Percentiles rank a stretch among this genome's conserved stretches.
phyloP scores from a whole-genome alignment of 2,113 vertebrate species.

The Prochilodus magdalenae region DNA sequence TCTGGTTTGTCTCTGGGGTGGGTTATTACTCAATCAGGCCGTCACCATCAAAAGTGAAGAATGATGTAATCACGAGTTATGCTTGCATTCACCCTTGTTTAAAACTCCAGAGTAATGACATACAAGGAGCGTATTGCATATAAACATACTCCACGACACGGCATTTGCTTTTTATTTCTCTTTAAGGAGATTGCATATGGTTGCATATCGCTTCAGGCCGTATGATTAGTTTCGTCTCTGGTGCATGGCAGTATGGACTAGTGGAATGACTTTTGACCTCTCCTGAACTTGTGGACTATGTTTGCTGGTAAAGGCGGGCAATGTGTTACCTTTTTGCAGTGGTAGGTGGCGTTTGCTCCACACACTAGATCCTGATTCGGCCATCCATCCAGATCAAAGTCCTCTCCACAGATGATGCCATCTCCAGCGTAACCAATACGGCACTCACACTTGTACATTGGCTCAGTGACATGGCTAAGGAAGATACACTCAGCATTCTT shows the following conservation, averaged over 20 bases:
- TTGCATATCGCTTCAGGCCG: background rate
- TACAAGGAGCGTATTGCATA: conserved; percentile 17
- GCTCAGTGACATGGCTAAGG: conserved; percentile 89
- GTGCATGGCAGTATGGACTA: too few species aligned
- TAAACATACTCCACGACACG: conserved; percentile 42
- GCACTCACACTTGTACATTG: conserved; percentile 93
- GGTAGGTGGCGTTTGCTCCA: conserved; percentile 89
- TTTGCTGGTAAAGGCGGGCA: background rate
- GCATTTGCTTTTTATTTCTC: background rate
- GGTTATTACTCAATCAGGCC: conserved; percentile 48
- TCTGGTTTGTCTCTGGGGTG: conserved; percentile 46
- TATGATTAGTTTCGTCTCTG: background rate
- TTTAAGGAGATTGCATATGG: background rate
- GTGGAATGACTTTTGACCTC: too few species aligned
- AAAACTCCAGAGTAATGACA: conserved; percentile 29
- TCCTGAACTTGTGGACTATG: background rate
- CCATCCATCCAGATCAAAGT: conserved; percentile 97
- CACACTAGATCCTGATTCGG: conserved; percentile 89
- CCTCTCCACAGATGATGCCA: conserved; percentile 92
- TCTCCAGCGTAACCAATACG: conserved; percentile 92
- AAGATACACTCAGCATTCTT: conserved; percentile 87
- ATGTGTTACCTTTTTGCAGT: conserved; percentile 86
- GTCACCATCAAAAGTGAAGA: conserved; percentile 49
- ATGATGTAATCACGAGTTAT: conserved; percentile 48
- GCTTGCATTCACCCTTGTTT: conserved; percentile 7